Base-by-base conservation (phyloP, 1,140 invertebrate species). In the Caenorhabditis brenneri region DNA sequence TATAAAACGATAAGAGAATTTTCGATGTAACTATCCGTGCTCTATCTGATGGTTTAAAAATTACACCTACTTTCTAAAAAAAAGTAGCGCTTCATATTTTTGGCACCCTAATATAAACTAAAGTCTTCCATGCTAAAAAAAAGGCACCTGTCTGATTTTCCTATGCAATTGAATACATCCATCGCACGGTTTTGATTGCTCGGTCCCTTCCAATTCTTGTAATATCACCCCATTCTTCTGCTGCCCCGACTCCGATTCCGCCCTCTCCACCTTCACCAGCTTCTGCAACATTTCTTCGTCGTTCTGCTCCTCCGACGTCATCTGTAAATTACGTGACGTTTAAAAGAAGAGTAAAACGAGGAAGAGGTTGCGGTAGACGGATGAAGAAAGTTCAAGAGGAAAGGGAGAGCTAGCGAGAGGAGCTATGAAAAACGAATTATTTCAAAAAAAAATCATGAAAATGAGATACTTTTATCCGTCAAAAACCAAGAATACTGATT, bases 401-500 rank as follows among this genome's bases (percentile, higher is more conserved):
- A 36, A 74, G 36, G 46, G 36, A 74, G 33, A 42, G 36, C n/a
- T 3, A 12, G 65, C 22, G 36, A 74, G 36, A 46, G 65, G 24
- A 36, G n/a, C n/a, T n/a, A n/a, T 2, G 65, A 74, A 36, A 74
- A n/a, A 42, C 16, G 12, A n/a, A 74, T 22, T 55, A 12, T 27
- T 6, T 16, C 5, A n/a, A 51, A n/a, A 51, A n/a, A 51, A 19
- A 51, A n/a, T 46, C 10, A 51, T 16, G n/a, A 51, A 55, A 46
- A 74, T 42, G 65, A 74, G 65, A 74, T 74, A 46, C 65, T 2
- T 74, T 74, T 74, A 74, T 74, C 65, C 65, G 65, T 74, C 65
- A 42, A 74, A 74, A 74, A 74, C 65, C 60, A 74, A 39, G 46
- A 74, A 46, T 19, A 10, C 12, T 42, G 39, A 6, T 5, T 5